Conservation (phyloP, 2,888 invertebrate species). For the Chromoteleia sp. region DNA sequence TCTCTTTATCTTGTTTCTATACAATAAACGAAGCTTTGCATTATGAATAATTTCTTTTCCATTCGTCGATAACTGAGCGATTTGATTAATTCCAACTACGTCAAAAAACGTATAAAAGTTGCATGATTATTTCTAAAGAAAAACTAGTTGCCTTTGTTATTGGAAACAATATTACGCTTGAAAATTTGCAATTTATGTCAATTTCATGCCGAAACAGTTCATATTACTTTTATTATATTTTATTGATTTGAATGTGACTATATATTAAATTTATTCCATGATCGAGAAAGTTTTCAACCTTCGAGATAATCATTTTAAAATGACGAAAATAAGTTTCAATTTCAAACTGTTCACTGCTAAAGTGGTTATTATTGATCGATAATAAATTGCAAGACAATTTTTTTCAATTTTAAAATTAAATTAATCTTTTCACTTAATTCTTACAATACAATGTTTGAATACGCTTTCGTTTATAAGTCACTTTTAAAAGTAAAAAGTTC, state of each 20-base stretch:
- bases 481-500: too few relatives aligned
- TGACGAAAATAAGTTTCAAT: constrained; percentile 12
- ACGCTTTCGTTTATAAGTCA: too few relatives aligned
- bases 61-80: constrained; percentile 2
- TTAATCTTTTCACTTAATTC: too few relatives aligned
- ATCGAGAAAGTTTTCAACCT: constrained; percentile 24
- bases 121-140: constrained; percentile 1
- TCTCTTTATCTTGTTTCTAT: constrained; percentile 1
- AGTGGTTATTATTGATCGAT: too few relatives aligned
- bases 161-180: constrained; percentile 4
- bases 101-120: neutral
- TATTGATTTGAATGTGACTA: constrained; percentile 43
- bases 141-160: neutral
- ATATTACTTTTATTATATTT: constrained; percentile 20
- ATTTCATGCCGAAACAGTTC: constrained; percentile 7
- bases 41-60: neutral
- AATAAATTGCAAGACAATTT: too few relatives aligned
- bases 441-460: too few relatives aligned
- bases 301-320: constrained; percentile 31
- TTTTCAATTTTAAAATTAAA: too few relatives aligned
- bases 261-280: constrained; percentile 25
- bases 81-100: constrained; percentile 1
- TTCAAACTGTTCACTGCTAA: too few relatives aligned
- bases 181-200: constrained; percentile 24
- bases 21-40: neutral